Evolutionary conservation across 2,888 invertebrate genomes (phyloP).

Genomic region (Hirtodrosophila duncani): DNA sequence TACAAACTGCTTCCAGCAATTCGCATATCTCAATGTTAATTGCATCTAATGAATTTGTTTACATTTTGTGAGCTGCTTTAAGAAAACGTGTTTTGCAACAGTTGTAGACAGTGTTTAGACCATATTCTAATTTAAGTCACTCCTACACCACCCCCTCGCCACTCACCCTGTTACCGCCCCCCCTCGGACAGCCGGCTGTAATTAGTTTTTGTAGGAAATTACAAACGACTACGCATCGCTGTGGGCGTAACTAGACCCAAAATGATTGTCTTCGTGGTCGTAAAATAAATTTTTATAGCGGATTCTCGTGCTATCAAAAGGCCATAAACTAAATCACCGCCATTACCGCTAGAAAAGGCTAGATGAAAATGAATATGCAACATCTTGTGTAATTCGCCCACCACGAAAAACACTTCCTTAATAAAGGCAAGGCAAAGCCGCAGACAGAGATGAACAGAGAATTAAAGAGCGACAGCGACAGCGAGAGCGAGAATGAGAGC

Average conservation of each 20-base stretch:
- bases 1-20: slow-evolving; percentile 14
- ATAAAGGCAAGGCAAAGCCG: slow-evolving; percentile 30
- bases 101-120: slow-evolving; percentile 3
- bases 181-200: slow-evolving; percentile 17
- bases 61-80: slow-evolving; percentile 29
- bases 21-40: slow-evolving; percentile 41
- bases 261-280: neutral
- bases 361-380: slow-evolving; percentile 51
- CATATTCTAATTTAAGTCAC: slow-evolving; percentile 29
- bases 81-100: slow-evolving; percentile 31
- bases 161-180: neutral
- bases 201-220: slow-evolving; percentile 65
- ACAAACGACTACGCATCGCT: slow-evolving; percentile 32
- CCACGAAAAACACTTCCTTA: slow-evolving; percentile 62
- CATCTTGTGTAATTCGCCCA: slow-evolving; percentile 64
- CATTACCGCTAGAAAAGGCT: slow-evolving; percentile 32
- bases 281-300: slow-evolving; percentile 54
- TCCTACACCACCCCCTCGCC: too few relatives aligned
- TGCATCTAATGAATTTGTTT: slow-evolving; percentile 59
- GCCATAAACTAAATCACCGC: slow-evolving; percentile 50
- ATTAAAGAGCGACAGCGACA: neutral
- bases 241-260: slow-evolving; percentile 49
- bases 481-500: neutral
- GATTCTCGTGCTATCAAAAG: slow-evolving; percentile 47
- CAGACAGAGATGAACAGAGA: neutral